Conservation (phyloP, 2,888 invertebrate genomes). For the Sympetrum striolatum region DNA sequence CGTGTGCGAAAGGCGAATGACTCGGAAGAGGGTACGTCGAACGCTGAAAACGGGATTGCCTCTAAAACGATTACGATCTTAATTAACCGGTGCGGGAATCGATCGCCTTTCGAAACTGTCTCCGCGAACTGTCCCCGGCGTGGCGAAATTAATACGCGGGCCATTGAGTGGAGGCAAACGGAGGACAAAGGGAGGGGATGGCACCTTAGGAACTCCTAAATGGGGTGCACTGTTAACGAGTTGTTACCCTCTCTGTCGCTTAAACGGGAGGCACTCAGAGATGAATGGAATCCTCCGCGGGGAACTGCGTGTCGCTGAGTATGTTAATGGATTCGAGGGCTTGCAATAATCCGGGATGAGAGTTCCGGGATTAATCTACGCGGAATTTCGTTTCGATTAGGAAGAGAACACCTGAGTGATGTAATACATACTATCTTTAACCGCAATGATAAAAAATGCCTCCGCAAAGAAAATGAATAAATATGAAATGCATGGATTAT, state of each 20-base stretch:
- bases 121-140: neutral
- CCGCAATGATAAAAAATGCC: no score
- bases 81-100: slow-evolving; percentile 19
- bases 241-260: neutral
- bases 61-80: slow-evolving; percentile 32
- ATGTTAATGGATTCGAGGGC: no score
- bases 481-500: no score
- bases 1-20: neutral
- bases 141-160: slow-evolving; percentile 1
- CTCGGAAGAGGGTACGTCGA: neutral
- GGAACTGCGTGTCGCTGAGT: neutral
- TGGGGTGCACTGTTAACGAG: neutral
- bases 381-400: no score
- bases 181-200: neutral
- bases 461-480: no score
- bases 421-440: no score
- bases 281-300: neutral
- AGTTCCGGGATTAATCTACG: no score
- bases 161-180: neutral
- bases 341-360: no score
- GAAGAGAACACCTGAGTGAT: no score
- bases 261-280: neutral
- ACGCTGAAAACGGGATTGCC: neutral
- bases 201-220: neutral
- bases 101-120: neutral